Evolutionary conservation across 2,113 vertebrate species (phyloP).

Genomic region (Oreochromis niloticus): DNA sequence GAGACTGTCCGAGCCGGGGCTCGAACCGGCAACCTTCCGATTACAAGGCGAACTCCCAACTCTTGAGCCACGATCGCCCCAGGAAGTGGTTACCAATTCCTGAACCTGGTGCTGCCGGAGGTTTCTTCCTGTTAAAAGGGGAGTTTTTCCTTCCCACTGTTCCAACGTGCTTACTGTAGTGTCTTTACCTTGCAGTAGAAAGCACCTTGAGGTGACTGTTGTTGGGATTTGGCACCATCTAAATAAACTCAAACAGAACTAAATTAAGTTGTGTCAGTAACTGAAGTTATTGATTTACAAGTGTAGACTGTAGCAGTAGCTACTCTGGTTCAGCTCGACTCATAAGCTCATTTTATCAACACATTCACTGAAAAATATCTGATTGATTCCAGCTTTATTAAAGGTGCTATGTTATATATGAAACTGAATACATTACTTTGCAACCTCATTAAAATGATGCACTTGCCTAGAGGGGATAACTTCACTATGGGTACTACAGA

Average conservation of each 20-base stretch:
- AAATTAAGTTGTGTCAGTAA: neutral
- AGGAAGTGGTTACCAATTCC: neutral
- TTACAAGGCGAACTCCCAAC: no score
- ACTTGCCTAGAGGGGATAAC: neutral
- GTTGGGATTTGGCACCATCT: neutral
- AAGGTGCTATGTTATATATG: neutral
- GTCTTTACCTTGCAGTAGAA: neutral
- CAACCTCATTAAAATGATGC: neutral
- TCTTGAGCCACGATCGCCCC: no score
- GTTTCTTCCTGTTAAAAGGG: neutral
- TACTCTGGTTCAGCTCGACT: neutral
- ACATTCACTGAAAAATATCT: neutral
- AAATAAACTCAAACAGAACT: neutral
- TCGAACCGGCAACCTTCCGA: no score
- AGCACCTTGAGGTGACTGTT: neutral
- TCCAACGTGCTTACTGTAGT: neutral
- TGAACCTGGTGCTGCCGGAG: neutral
- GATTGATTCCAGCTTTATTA: neutral
- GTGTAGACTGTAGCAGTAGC: neutral
- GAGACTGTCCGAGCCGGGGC: no score
- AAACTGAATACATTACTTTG: neutral
- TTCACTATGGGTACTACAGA: neutral
- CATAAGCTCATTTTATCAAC: neutral
- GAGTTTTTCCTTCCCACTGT: neutral
- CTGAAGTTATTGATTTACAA: neutral